Evolutionary conservation across 2,888 invertebrate genomes (phyloP).

Genomic region (Allolobophora icterica): DNA sequence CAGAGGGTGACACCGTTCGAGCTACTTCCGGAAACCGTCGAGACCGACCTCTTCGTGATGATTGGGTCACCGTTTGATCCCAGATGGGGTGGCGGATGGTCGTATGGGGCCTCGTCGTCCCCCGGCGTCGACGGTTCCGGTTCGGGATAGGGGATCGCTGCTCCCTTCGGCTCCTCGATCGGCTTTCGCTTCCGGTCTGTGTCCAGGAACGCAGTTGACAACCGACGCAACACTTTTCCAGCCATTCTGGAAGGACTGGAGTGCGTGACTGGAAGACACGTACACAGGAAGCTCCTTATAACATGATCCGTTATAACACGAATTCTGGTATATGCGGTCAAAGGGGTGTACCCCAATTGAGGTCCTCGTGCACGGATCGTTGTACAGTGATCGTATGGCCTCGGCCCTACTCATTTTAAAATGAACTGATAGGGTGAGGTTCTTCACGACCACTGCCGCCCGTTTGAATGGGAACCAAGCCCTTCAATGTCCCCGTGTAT

Average conservation of each 20-base stretch:
- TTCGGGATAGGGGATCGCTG: not conserved
- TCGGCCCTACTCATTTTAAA: no score
- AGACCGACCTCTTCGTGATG: not conserved
- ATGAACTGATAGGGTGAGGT: no score
- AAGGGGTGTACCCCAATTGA: no score
- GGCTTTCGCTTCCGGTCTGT: not conserved
- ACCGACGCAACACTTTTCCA: not conserved
- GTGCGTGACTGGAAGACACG: not conserved
- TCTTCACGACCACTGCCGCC: no score
- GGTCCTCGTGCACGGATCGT: no score
- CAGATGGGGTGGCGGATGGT: not conserved
- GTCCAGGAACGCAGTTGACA: not conserved
- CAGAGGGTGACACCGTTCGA: not conserved
- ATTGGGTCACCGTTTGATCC: conserved; percentile 1
- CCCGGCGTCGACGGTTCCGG: not conserved
- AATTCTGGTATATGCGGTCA: no score
- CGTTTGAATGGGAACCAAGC: no score
- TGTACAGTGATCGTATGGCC: no score
- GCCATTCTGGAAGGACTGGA: not conserved
- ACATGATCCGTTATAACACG: no score
- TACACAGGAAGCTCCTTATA: not conserved
- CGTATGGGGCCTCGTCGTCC: not conserved
- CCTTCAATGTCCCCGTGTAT: no score
- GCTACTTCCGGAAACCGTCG: not conserved
- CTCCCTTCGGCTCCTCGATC: not conserved